phyloP scores from a whole-genome alignment of 2,797 vertebrate species.

The Falco columbarius region DNA sequence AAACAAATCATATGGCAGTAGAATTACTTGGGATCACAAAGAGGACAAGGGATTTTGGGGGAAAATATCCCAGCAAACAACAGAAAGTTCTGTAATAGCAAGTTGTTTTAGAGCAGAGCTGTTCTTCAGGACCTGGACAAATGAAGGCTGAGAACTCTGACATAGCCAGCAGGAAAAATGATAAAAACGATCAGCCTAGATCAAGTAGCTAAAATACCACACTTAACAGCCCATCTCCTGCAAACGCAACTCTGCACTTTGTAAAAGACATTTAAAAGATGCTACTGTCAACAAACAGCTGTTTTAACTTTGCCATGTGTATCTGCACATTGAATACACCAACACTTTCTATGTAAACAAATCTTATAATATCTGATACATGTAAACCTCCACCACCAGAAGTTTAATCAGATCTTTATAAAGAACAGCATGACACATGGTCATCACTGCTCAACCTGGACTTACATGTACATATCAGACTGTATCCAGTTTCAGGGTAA shows the following conservation, averaged over 20 bases:
- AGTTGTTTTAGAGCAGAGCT: not conserved
- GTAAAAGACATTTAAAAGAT: not conserved
- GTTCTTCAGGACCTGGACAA: not conserved
- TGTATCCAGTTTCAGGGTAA: not conserved
- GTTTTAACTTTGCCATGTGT: not conserved
- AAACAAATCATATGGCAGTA: not conserved
- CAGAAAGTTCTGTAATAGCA: not conserved
- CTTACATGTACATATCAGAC: not conserved
- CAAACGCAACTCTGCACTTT: not conserved
- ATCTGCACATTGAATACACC: not conserved
- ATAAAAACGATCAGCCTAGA: not conserved
- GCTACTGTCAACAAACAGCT: not conserved
- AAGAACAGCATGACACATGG: not conserved
- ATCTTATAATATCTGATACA: not conserved
- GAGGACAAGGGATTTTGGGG: not conserved
- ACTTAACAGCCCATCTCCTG: not conserved
- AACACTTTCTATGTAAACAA: not conserved
- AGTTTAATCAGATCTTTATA: not conserved
- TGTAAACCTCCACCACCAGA: not conserved
- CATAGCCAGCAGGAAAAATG: not conserved
- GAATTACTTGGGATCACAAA: not conserved
- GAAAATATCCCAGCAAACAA: not conserved
- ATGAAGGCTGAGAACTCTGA: not conserved
- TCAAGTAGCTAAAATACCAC: not conserved
- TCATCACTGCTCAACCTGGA: not conserved